These are phyloP conservation scores for Melanerpes formicivorus DNA, from an alignment of 2,113 vertebrate genomes.

Conservation along the genomic window DNA sequence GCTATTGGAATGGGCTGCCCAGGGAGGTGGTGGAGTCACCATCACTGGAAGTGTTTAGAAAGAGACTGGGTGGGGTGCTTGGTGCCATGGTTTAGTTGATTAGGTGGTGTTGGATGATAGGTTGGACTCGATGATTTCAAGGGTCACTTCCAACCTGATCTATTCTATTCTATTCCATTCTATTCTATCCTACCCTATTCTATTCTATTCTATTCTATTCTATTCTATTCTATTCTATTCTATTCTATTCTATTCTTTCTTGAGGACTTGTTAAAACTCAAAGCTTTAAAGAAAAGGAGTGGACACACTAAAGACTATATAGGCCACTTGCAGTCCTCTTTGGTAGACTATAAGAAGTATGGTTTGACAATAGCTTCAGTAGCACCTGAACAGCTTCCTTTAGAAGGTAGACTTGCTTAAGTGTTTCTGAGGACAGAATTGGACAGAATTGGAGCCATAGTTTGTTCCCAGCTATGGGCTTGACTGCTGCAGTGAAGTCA, in stretches of 20 bases:
- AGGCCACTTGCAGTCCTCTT: not conserved
- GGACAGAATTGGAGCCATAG: not conserved
- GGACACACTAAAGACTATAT: accelerated
- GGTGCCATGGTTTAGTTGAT: too few species aligned
- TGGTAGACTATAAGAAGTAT: not conserved
- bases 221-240: too few species aligned
- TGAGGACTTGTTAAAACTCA: not conserved
- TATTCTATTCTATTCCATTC: too few species aligned
- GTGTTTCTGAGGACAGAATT: not conserved
- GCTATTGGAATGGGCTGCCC: too few species aligned
- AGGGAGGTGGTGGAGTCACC: too few species aligned
- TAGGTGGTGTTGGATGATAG: too few species aligned
- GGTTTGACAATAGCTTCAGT: not conserved
- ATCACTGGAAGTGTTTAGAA: too few species aligned
- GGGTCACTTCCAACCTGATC: too few species aligned
- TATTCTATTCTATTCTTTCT: not conserved
- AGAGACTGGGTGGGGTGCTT: too few species aligned
- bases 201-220: too few species aligned
- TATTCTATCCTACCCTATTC: too few species aligned
- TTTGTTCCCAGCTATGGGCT: not conserved
- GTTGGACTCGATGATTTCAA: too few species aligned
- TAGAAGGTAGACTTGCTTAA: not conserved
- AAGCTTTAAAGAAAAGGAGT: not conserved
- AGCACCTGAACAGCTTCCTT: not conserved
- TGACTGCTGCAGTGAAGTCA: not conserved